Evolutionary conservation across 2,888 invertebrate species (phyloP), one percentile per base, ranked within the genome.

Genomic region (Hofmannophila pseudospretella): DNA sequence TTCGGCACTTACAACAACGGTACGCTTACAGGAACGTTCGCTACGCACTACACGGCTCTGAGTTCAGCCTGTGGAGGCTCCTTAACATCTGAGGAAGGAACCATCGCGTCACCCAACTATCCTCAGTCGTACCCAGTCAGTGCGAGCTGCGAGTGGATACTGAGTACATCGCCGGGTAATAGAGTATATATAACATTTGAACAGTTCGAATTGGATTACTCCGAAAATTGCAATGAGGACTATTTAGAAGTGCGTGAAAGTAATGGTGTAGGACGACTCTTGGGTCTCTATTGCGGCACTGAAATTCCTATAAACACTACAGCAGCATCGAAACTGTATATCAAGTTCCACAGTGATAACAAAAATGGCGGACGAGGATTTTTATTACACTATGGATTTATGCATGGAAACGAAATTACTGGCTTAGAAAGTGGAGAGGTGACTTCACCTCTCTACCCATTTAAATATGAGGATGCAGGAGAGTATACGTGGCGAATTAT

Each of bases 61-160:
- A 73, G 72, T 22, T 71, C 70, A 88, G 92, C 94, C 5, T 98
- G 97, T 73, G 97, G 97, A n/a, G 97, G 96, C 1, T 79, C 73
- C 5, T 62, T 97, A 32, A 90, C 81, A 0, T 88, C 92, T 2
- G 90, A 92, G 38, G 85, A 85, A 32, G 97, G 97, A 0, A 88
- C 90, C 1, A 91, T 97, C 35, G 90, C 91, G 2, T 96, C 97
- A 0, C 97, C 97, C 0, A 91, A 93, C 62, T 97, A 96, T 74
- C 97, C 97, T 0, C 86, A 89, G 39, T 79, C 90, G 0, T 96
- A 96, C 71, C 87, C 88, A 4, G 81, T 88, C 14, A 88, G 89
- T 47, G 86, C 91, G 0, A 90, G 93, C 54, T 97, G 97, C 64
- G 89, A 90, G 45, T 98, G 96, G 96, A 60, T 54, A 23, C 47